Conservation (phyloP, 1,140 invertebrate genomes). For the Drosophila hydei region DNA sequence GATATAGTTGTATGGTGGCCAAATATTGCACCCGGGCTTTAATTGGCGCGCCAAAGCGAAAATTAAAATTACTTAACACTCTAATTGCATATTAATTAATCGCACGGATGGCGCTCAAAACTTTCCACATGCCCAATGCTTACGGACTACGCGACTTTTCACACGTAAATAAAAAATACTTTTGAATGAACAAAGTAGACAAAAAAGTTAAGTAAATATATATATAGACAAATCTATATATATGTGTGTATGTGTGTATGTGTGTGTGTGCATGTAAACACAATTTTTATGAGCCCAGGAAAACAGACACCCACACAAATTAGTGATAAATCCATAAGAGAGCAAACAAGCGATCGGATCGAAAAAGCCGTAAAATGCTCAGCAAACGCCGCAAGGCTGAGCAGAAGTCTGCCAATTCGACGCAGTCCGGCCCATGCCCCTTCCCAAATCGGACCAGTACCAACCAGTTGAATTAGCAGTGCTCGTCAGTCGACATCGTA, state of each 20-base stretch:
- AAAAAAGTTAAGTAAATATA: constrained; percentile 18
- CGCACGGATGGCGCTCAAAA: constrained; percentile 27
- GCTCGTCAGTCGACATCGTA: constrained; percentile 42
- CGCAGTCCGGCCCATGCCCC: neutral
- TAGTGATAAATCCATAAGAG: constrained; percentile 36
- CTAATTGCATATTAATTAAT: constrained; percentile 45
- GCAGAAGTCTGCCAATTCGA: constrained; percentile 31
- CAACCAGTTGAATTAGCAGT: constrained; percentile 32
- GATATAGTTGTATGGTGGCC: constrained; percentile 10
- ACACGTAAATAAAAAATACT: constrained; percentile 33
- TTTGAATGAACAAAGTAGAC: neutral
- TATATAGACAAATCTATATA: neutral
- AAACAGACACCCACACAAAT: constrained; percentile 27
- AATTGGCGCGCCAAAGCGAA: constrained; percentile 28
- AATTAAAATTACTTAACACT: constrained; percentile 35
- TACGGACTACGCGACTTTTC: constrained; percentile 28
- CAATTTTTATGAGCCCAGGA: neutral
- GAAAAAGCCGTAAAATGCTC: constrained; percentile 37
- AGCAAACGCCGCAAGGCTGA: constrained; percentile 19
- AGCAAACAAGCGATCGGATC: constrained; percentile 22
- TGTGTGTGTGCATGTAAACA: too few relatives aligned
- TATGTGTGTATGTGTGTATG: too few relatives aligned
- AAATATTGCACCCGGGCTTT: constrained; percentile 5
- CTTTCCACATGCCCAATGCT: constrained; percentile 34
- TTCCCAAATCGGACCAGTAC: constrained; percentile 9